Conservation (phyloP, 92 coral and sea anemone species). For the Heteractis magnifica region DNA sequence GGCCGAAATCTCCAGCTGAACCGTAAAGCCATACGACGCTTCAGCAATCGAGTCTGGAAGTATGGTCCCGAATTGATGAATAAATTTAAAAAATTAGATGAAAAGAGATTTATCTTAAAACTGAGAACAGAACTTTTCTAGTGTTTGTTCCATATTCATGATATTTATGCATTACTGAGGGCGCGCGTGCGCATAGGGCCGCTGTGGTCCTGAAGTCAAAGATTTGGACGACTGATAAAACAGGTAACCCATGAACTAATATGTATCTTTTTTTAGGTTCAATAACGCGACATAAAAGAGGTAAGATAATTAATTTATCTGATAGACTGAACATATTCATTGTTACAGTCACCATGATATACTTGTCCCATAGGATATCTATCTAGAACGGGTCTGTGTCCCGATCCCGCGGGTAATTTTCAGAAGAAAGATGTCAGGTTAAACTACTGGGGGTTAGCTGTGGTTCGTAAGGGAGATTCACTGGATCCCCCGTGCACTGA, state of each 20-base stretch:
- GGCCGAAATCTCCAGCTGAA: too few relatives aligned
- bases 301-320: constrained; percentile 10
- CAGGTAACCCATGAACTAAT: constrained; percentile 4
- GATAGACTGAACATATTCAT: neutral
- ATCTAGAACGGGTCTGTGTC: constrained; percentile 90
- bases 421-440: constrained; percentile 59
- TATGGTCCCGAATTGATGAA: too few relatives aligned
- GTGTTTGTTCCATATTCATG: too few relatives aligned
- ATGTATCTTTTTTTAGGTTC: constrained; percentile 33
- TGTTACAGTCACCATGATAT: neutral
- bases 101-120: too few relatives aligned
- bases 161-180: too few relatives aligned
- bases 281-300: constrained; percentile 59
- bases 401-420: constrained; percentile 60
- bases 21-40: too few relatives aligned
- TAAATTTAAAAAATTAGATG: too few relatives aligned
- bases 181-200: too few relatives aligned
- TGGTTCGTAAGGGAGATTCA: constrained; percentile 53
- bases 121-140: too few relatives aligned
- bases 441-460: constrained; percentile 67
- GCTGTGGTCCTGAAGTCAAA: too few relatives aligned
- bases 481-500: constrained; percentile 64
- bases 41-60: too few relatives aligned
- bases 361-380: constrained; percentile 63
- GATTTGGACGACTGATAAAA: neutral